Evolutionary conservation across 1,140 invertebrate genomes (phyloP).

Genomic region (Theocolax elegans): DNA sequence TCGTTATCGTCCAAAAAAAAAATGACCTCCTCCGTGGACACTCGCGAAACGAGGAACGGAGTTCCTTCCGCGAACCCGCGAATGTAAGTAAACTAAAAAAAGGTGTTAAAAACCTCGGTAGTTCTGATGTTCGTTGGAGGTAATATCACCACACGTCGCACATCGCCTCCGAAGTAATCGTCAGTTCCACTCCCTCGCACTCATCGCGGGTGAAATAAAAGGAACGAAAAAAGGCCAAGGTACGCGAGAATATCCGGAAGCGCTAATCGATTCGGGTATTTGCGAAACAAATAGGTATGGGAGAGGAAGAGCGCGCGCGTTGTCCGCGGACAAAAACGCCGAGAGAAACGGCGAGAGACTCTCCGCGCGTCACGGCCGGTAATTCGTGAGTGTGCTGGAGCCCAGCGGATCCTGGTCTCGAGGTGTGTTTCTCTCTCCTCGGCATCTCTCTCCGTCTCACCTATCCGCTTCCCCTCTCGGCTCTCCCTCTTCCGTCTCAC

Average conservation of each 20-base stretch:
- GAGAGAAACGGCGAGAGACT: too few relatives aligned
- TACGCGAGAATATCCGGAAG: neutral
- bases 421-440: neutral
- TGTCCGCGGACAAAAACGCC: neutral
- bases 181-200: constrained; percentile 21
- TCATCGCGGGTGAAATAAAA: too few relatives aligned
- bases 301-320: neutral
- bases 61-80: neutral
- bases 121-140: neutral
- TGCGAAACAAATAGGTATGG: too few relatives aligned
- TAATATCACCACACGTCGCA: neutral
- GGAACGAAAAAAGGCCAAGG: too few relatives aligned
- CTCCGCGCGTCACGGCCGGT: constrained; percentile 35
- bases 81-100: neutral
- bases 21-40: too few relatives aligned
- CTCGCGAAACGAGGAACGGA: neutral
- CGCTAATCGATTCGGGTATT: constrained; percentile 12
- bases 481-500: constrained; percentile 6
- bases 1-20: constrained; percentile 14
- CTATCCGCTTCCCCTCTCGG: too few relatives aligned
- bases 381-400: constrained; percentile 35
- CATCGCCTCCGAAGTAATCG: too few relatives aligned
- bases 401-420: constrained; percentile 32
- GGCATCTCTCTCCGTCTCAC: constrained; percentile 1
- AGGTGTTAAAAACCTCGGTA: neutral